Evolutionary conservation across 2,888 invertebrate genomes (phyloP).

Genomic region (Seladonia tumulorum): DNA sequence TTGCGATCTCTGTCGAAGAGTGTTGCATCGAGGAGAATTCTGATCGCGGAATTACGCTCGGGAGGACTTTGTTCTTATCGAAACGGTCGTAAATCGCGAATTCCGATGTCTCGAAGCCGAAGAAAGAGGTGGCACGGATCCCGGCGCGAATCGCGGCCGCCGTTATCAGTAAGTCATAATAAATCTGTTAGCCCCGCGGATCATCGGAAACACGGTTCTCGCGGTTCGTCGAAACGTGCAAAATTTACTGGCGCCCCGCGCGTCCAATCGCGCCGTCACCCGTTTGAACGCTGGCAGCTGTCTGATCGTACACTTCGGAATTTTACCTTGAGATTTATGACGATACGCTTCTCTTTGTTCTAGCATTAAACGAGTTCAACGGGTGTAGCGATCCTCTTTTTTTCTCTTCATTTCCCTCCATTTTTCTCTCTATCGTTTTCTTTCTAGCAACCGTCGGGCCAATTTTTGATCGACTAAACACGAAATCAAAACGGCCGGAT

Average conservation of each 20-base stretch:
- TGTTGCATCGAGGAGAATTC: not conserved
- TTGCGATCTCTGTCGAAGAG: not conserved
- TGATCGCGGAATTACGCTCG: conserved; percentile 11
- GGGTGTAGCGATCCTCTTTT: conserved; percentile 21
- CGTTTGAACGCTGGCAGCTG: conserved; percentile 54
- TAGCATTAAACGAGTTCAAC: conserved; percentile 46
- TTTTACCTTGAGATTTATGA: conserved; percentile 59
- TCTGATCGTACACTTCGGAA: conserved; percentile 44
- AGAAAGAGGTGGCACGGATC: conserved; percentile 42
- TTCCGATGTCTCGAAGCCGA: conserved; percentile 46
- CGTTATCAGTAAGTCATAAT: conserved; percentile 64
- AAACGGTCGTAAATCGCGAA: conserved; percentile 72
- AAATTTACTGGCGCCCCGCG: conserved; percentile 55
- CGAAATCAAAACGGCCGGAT: not conserved
- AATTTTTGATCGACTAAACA: conserved; percentile 10
- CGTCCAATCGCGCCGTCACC: conserved; percentile 40
- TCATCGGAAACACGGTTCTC: conserved; percentile 52
- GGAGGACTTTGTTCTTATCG: conserved; percentile 68
- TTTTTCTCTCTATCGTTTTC: too few species aligned
- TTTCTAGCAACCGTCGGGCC: not conserved
- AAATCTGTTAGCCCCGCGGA: conserved; percentile 62
- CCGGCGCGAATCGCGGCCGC: conserved; percentile 53
- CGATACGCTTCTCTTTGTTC: conserved; percentile 38
- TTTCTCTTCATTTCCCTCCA: not conserved
- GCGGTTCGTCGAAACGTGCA: conserved; percentile 35